These are phyloP conservation scores for Asbolus verrucosus DNA, from an alignment of 1,140 invertebrate genomes.

Conservation along the genomic window DNA sequence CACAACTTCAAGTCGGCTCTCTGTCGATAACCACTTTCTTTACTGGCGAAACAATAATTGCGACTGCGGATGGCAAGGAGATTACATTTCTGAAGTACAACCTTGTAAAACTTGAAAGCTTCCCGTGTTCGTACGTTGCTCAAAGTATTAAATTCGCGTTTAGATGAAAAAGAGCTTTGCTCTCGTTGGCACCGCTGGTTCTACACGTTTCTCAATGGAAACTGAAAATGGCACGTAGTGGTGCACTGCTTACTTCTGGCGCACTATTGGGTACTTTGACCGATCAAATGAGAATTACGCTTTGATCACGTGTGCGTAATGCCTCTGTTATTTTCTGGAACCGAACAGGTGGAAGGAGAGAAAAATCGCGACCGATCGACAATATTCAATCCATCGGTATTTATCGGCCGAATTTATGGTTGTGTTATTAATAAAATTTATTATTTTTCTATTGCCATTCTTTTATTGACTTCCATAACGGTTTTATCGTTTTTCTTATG, in stretches of 20 bases:
- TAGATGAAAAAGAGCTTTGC: conserved; percentile 29
- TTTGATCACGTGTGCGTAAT: conserved; percentile 1
- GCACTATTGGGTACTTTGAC: conserved; percentile 12
- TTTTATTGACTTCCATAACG: conserved; percentile 12
- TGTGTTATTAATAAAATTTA: conserved; percentile 36
- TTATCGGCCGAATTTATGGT: not conserved
- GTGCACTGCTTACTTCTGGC: conserved; percentile 6
- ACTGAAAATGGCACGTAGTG: conserved; percentile 16
- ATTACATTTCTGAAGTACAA: no score
- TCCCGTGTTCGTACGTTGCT: conserved; percentile 15
- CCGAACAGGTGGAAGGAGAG: no score
- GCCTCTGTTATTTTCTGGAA: no score
- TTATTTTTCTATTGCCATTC: conserved; percentile 19
- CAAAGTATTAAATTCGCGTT: conserved; percentile 29
- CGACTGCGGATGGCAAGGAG: no score
- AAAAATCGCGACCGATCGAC: no score
- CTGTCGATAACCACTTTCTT: no score
- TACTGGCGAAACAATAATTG: no score
- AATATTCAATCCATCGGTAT: no score
- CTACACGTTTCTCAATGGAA: conserved; percentile 18
- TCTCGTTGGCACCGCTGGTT: conserved; percentile 19
- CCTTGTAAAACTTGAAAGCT: conserved; percentile 15
- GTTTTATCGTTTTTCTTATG: not conserved
- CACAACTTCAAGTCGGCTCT: no score
- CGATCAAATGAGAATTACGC: conserved; percentile 7